Conservation (phyloP, 1,140 invertebrate genomes). For the Bombus terrestris region DNA sequence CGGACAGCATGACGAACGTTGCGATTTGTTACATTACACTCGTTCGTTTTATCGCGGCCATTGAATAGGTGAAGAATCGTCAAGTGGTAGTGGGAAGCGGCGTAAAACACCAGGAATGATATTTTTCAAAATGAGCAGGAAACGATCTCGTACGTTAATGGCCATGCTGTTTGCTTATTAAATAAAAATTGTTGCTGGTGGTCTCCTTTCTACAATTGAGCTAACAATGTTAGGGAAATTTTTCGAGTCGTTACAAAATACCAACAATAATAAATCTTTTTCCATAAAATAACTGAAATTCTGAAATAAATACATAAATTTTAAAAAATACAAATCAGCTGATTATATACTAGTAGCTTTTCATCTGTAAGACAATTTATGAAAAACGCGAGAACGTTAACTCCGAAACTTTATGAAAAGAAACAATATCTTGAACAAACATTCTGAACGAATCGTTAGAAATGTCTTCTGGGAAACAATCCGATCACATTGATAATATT, state of each 20-base stretch:
- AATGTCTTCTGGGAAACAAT: background rate
- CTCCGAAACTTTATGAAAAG: too few relatives aligned
- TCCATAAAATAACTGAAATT: background rate
- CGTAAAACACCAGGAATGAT: background rate
- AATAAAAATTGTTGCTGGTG: background rate
- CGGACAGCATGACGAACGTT: slow-evolving; percentile 52
- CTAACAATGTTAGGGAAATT: too few relatives aligned
- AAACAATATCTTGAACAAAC: too few relatives aligned
- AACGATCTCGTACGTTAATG: background rate
- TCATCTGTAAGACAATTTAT: too few relatives aligned
- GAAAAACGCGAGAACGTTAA: too few relatives aligned
- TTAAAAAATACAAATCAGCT: background rate
- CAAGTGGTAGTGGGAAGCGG: background rate
- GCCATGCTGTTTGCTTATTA: background rate
- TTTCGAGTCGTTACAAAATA: too few relatives aligned
- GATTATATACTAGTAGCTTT: too few relatives aligned
- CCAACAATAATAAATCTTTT: too few relatives aligned
- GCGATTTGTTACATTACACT: slow-evolving; percentile 48
- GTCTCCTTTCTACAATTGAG: too few relatives aligned
- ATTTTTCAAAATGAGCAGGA: slow-evolving; percentile 21
- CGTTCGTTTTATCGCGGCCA: slow-evolving; percentile 32
- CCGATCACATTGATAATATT: background rate
- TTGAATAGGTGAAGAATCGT: slow-evolving; percentile 20
- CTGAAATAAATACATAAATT: background rate
- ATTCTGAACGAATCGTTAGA: too few relatives aligned